A percentile compares a stretch with the other conserved stretches of the same genome.
Conservation (phyloP, 2,888 invertebrate species). For the Tenthredo mesomela region DNA sequence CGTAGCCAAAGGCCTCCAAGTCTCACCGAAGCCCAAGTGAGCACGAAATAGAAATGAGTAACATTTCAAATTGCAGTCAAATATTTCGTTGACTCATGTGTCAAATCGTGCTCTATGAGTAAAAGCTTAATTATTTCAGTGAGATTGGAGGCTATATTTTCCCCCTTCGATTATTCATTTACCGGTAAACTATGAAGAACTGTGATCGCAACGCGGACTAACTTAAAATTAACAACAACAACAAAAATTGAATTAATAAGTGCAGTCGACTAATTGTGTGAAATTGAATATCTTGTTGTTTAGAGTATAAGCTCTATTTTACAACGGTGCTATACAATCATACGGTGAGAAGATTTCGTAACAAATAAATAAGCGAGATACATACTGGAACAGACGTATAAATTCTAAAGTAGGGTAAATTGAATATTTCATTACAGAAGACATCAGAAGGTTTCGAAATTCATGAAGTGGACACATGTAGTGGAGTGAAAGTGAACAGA, state of each 20-base stretch:
- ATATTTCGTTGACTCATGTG: constrained; percentile 31
- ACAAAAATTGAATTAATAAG: not conserved
- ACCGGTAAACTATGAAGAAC: not conserved
- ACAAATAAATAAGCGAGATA: not conserved
- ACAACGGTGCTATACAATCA: constrained; percentile 10
- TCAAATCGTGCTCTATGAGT: not conserved
- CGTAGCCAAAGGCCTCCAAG: constrained; percentile 72
- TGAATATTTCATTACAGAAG: constrained; percentile 19
- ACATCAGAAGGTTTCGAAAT: not conserved
- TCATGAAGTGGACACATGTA: not conserved
- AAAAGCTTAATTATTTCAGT: constrained; percentile 17
- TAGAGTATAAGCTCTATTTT: not conserved
- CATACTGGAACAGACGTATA: not conserved
- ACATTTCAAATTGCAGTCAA: constrained; percentile 64
- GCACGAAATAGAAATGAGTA: constrained; percentile 72
- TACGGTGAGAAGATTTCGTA: not conserved
- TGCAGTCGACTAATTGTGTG: not conserved
- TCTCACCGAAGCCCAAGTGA: constrained; percentile 62
- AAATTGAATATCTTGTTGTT: not conserved
- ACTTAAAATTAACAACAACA: not conserved
- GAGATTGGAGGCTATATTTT: constrained; percentile 43
- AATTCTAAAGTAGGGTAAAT: constrained; percentile 43
- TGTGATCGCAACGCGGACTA: constrained; percentile 28
- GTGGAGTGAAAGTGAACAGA: not conserved
- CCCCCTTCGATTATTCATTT: not conserved